These are phyloP conservation scores for Nasonovia ribisnigri DNA, from an alignment of 2,888 invertebrate species.

Conservation along the genomic window DNA sequence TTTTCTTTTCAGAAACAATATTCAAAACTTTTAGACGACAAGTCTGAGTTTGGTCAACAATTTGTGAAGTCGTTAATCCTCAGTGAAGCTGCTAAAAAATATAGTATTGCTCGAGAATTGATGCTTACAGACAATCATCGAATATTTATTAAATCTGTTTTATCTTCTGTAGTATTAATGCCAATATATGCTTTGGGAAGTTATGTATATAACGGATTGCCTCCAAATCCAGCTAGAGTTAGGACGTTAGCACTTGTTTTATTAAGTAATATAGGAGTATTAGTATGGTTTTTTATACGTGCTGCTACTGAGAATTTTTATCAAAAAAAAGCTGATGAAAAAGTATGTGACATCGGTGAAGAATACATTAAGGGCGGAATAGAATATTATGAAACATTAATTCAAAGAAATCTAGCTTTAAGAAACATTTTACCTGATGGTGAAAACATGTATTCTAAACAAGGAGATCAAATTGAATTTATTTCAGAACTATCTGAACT, in stretches of 20 bases:
- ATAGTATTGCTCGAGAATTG: conserved; percentile 84
- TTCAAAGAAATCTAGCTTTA: conserved; percentile 81
- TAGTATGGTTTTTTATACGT: conserved; percentile 76
- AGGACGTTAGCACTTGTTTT: conserved; percentile 74
- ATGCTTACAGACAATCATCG: conserved; percentile 76
- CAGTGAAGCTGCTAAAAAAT: conserved; percentile 84
- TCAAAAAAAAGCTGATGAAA: conserved; percentile 77
- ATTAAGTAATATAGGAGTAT: conserved; percentile 74
- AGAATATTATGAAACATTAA: conserved; percentile 81
- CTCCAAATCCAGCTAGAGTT: conserved; percentile 59
- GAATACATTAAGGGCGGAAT: conserved; percentile 81
- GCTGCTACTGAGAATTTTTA: conserved; percentile 77
- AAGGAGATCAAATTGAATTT: conserved; percentile 80
- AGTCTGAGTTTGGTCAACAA: conserved; percentile 75
- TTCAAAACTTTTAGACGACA: conserved; percentile 77
- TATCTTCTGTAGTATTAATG: conserved; percentile 72
- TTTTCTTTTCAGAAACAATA: conserved; percentile 74
- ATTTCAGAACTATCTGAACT: conserved; percentile 78
- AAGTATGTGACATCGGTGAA: conserved; percentile 75
- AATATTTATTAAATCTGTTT: conserved; percentile 74
- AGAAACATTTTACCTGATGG: conserved; percentile 76
- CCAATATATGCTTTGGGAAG: conserved; percentile 68
- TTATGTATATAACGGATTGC: not conserved
- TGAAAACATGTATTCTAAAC: conserved; percentile 75
- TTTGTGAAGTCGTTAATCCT: conserved; percentile 79